phyloP scores from a whole-genome alignment of 1,140 invertebrate genomes.

The Mactra quadrangularis region DNA sequence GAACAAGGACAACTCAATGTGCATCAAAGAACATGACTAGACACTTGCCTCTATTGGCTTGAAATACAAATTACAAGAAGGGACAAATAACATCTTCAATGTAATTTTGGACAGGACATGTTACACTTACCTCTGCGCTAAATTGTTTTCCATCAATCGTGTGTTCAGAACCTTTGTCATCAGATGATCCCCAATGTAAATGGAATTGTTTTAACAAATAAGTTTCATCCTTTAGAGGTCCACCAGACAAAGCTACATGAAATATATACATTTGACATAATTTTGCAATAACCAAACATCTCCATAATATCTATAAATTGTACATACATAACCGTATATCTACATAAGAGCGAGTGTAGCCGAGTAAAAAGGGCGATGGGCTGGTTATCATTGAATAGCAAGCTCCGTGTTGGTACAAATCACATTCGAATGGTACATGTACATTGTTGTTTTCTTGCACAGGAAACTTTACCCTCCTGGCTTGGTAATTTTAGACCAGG shows the following conservation, averaged over 20 bases:
- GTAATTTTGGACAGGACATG: too few relatives aligned
- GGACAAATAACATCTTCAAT: too few relatives aligned
- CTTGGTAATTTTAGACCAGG: too few relatives aligned
- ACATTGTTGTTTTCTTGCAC: too few relatives aligned
- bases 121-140: constrained; percentile 91
- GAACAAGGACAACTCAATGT: too few relatives aligned
- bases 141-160: constrained; percentile 92
- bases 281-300: neutral
- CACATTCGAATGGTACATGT: neutral
- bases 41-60: too few relatives aligned
- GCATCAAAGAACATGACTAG: too few relatives aligned
- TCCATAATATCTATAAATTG: neutral
- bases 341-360: neutral
- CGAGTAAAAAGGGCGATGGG: neutral
- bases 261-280: neutral
- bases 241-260: constrained; percentile 36
- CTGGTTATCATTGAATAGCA: too few relatives aligned
- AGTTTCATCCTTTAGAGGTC: constrained; percentile 62
- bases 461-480: too few relatives aligned
- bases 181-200: constrained; percentile 82
- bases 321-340: neutral
- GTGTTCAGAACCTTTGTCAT: constrained; percentile 82
- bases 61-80: too few relatives aligned
- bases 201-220: constrained; percentile 83
- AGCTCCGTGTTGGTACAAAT: neutral